Conservation (phyloP, 2,888 invertebrate species). For the Phaedon cochleariae region DNA sequence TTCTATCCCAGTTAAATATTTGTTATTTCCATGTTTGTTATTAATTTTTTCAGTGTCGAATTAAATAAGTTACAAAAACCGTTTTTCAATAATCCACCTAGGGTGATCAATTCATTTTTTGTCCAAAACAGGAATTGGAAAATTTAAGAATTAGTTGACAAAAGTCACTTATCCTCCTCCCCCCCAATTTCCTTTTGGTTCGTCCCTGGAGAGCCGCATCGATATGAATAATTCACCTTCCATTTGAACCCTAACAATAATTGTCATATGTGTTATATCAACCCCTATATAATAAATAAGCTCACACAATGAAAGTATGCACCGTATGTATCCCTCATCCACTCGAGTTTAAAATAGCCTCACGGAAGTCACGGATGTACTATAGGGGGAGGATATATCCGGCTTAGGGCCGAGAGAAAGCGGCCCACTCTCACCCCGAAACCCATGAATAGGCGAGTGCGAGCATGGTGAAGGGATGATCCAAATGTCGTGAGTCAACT, state of each 20-base stretch:
- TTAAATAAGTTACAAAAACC: too few relatives aligned
- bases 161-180: too few relatives aligned
- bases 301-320: constrained; percentile 6
- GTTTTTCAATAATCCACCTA: too few relatives aligned
- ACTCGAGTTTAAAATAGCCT: constrained; percentile 18
- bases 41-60: too few relatives aligned
- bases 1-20: too few relatives aligned
- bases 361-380: not conserved
- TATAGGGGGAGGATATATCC: constrained; percentile 4
- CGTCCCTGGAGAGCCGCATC: not conserved
- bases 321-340: constrained; percentile 7
- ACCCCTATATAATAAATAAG: not conserved
- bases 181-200: too few relatives aligned
- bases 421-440: not conserved
- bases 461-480: constrained; percentile 3
- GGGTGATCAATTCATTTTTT: too few relatives aligned
- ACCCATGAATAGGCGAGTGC: constrained; percentile 12
- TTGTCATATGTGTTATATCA: not conserved
- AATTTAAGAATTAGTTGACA: too few relatives aligned
- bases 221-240: not conserved
- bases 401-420: constrained; percentile 9
- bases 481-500: not conserved
- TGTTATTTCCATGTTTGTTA: too few relatives aligned
- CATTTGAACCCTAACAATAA: not conserved
- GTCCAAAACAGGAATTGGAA: too few relatives aligned